These are phyloP conservation scores for Hestina assimilis DNA, from an alignment of 1,140 invertebrate genomes.

Conservation along the genomic window DNA sequence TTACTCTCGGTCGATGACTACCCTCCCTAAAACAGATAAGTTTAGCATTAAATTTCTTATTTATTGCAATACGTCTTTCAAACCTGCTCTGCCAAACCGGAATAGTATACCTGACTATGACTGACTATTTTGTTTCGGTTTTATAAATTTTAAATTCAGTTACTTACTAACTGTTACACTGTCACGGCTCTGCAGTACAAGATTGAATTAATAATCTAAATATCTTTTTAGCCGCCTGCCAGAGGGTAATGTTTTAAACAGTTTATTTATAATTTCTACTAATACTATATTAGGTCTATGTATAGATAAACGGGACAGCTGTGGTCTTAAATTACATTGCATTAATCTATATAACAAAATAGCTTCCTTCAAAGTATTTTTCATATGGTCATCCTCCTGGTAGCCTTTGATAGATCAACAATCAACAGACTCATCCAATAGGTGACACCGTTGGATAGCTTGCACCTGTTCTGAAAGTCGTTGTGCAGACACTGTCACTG, in stretches of 20 bases:
- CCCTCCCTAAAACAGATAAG: neutral
- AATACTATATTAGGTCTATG: neutral
- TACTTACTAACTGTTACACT: neutral
- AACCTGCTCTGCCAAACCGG: neutral
- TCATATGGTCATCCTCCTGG: neutral
- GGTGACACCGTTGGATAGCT: constrained; percentile 1
- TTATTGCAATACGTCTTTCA: neutral
- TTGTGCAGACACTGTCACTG: neutral
- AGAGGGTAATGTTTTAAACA: neutral
- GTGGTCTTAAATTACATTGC: neutral
- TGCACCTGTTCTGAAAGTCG: constrained; percentile 8
- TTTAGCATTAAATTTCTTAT: neutral
- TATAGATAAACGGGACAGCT: neutral
- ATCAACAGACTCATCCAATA: neutral
- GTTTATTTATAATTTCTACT: neutral
- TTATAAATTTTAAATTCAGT: neutral
- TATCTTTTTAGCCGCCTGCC: neutral
- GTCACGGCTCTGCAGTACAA: neutral
- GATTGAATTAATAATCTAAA: neutral
- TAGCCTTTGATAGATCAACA: neutral
- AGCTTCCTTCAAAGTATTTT: neutral
- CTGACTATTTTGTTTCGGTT: neutral
- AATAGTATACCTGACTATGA: too few species aligned
- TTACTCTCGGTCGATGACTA: neutral
- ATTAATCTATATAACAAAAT: neutral